Percentiles rank a stretch among this genome's conserved stretches.
These are phyloP conservation scores for Melanotus villosus DNA, from an alignment of 2,888 invertebrate genomes.

Conservation along the genomic window DNA sequence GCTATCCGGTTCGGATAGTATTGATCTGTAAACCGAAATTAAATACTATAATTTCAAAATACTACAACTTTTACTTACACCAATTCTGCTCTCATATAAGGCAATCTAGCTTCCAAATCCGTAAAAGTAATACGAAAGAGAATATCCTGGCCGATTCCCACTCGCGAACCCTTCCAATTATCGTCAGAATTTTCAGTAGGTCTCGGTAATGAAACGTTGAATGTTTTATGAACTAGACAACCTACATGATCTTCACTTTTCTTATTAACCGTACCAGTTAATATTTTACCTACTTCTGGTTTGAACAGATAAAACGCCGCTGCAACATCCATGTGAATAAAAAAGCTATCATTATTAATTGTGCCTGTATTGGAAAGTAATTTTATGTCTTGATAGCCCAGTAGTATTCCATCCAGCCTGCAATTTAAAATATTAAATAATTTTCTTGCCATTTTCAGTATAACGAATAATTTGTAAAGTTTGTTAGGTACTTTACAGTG, in stretches of 20 bases:
- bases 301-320: conserved; percentile 80
- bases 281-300: conserved; percentile 73
- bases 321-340: conserved; percentile 77
- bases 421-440: no score
- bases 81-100: conserved; percentile 76
- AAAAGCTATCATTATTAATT: conserved; percentile 75
- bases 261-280: conserved; percentile 79
- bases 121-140: conserved; percentile 73
- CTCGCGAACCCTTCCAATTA: conserved; percentile 73
- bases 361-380: conserved; percentile 73
- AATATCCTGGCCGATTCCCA: conserved; percentile 75
- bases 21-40: conserved; percentile 37
- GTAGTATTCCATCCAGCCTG: conserved; percentile 78
- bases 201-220: conserved; percentile 79
- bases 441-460: no score
- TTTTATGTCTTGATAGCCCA: conserved; percentile 78
- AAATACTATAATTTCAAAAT: no score
- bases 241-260: conserved; percentile 77
- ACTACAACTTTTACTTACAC: no score
- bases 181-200: conserved; percentile 67
- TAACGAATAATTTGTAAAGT: no score
- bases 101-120: conserved; percentile 73
- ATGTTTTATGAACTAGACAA: conserved; percentile 78
- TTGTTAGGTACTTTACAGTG: no score
- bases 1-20: conserved; percentile 49